These are phyloP conservation scores for Xenus cinereus DNA, from an alignment of 2,113 vertebrate species.

Conservation along the genomic window DNA sequence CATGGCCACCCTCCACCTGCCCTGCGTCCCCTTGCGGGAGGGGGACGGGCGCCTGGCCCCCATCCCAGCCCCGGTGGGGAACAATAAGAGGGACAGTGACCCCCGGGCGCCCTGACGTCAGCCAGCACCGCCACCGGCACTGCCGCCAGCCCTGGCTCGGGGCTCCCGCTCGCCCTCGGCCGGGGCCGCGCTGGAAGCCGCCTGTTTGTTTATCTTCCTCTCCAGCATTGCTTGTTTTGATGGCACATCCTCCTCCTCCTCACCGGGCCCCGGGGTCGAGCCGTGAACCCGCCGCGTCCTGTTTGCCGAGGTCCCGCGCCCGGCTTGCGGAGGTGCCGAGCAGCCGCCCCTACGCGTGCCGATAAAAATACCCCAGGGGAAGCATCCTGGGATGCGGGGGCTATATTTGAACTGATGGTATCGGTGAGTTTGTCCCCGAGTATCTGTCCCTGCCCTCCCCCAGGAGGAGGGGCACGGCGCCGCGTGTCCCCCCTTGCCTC, in stretches of 20 bases:
- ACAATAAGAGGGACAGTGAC: conserved; percentile 66
- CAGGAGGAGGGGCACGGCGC: accelerated
- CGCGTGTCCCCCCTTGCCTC: neutral
- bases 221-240: conserved; percentile 78
- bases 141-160: neutral
- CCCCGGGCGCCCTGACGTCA: conserved; percentile 54
- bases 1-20: neutral
- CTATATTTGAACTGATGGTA: conserved; percentile 42
- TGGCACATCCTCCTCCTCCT: conserved; percentile 78
- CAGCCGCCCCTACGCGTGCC: neutral
- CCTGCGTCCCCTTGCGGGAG: neutral
- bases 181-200: conserved; percentile 35
- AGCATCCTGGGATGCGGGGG: conserved; percentile 12
- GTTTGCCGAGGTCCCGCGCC: conserved; percentile 69
- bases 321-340: neutral
- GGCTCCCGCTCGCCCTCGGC: conserved; percentile 33
- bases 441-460: neutral
- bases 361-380: conserved; percentile 61
- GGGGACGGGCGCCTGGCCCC: neutral
- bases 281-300: conserved; percentile 75
- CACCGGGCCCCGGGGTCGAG: conserved; percentile 62
- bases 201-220: conserved; percentile 81
- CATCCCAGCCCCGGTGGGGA: conserved; percentile 9
- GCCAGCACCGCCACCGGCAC: neutral
- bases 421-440: neutral